A percentile compares a stretch with the other conserved stretches of the same genome.
phyloP scores from a whole-genome alignment of 2,797 vertebrate species.

The Falco columbarius region DNA sequence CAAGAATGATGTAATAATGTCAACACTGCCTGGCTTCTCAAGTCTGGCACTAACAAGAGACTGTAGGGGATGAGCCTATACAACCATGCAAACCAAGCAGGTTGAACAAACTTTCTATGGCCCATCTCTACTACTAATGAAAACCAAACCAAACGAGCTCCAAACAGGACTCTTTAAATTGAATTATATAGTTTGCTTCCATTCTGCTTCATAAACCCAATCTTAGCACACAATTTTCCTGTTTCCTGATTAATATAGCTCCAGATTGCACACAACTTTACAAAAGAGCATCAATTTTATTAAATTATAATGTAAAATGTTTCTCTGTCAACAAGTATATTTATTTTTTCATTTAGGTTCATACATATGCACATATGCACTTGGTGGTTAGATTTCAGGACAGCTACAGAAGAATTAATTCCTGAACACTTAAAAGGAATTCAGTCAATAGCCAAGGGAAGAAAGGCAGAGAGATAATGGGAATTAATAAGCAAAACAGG shows the following conservation, averaged over 20 bases:
- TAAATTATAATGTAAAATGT: constrained; percentile 53
- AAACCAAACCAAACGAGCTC: constrained; percentile 39
- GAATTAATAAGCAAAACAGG: neutral
- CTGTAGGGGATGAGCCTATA: neutral
- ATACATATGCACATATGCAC: neutral
- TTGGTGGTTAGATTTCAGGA: constrained; percentile 32
- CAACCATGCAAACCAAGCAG: neutral
- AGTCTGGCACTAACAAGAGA: neutral
- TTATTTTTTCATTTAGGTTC: constrained; percentile 39
- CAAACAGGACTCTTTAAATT: constrained; percentile 27
- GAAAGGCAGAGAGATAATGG: neutral
- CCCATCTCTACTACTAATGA: neutral
- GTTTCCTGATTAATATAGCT: constrained; percentile 57
- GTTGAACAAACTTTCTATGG: neutral
- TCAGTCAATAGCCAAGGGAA: neutral
- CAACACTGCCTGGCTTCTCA: neutral
- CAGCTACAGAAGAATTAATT: neutral
- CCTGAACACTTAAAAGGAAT: neutral
- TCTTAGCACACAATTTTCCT: constrained; percentile 50
- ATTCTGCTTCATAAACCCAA: constrained; percentile 57
- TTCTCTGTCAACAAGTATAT: constrained; percentile 23
- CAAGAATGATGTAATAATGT: neutral
- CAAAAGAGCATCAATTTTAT: constrained; percentile 25
- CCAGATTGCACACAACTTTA: constrained; percentile 43
- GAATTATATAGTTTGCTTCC: constrained; percentile 34